phyloP scores from a whole-genome alignment of 2,888 invertebrate species.

The Caenorhabditis japonica region DNA sequence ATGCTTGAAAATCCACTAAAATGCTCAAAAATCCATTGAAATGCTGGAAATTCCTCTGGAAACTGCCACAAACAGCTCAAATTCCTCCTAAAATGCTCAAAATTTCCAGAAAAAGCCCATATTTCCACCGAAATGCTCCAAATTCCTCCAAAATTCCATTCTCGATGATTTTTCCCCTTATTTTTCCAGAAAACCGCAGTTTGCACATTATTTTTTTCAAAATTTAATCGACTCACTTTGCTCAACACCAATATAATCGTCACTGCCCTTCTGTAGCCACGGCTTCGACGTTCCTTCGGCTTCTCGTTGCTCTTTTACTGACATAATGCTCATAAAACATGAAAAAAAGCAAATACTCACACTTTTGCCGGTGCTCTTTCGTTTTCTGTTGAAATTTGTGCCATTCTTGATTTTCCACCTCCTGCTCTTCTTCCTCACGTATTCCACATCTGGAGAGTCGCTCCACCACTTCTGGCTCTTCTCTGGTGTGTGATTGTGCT shows the following conservation, averaged over 20 bases:
- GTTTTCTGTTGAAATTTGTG: slow-evolving; percentile 40
- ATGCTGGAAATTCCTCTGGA: too few species aligned
- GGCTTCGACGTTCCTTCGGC: slow-evolving; percentile 2
- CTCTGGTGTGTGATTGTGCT: neutral
- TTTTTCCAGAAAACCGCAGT: too few species aligned
- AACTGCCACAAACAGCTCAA: too few species aligned
- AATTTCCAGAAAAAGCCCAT: too few species aligned
- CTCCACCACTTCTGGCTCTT: slow-evolving; percentile 18
- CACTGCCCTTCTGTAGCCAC: neutral
- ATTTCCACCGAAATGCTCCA: too few species aligned
- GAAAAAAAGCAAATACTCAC: too few species aligned
- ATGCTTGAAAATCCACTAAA: too few species aligned
- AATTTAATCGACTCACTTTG: slow-evolving; percentile 38
- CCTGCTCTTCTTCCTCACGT: slow-evolving; percentile 5
- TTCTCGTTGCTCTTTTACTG: slow-evolving; percentile 25
- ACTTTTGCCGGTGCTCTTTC: slow-evolving; percentile 25
- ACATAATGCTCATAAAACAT: neutral
- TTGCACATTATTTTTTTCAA: too few species aligned
- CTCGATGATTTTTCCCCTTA: too few species aligned
- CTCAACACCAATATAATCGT: slow-evolving; percentile 25
- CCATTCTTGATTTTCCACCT: slow-evolving; percentile 6
- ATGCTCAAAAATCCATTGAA: too few species aligned
- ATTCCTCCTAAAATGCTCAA: too few species aligned
- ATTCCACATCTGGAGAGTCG: slow-evolving; percentile 31
- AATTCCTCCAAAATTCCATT: too few species aligned